Percentiles rank a stretch among this genome's conserved stretches.
These are phyloP conservation scores for Drosophila formosana DNA, from an alignment of 2,888 invertebrate species.

Conservation along the genomic window DNA sequence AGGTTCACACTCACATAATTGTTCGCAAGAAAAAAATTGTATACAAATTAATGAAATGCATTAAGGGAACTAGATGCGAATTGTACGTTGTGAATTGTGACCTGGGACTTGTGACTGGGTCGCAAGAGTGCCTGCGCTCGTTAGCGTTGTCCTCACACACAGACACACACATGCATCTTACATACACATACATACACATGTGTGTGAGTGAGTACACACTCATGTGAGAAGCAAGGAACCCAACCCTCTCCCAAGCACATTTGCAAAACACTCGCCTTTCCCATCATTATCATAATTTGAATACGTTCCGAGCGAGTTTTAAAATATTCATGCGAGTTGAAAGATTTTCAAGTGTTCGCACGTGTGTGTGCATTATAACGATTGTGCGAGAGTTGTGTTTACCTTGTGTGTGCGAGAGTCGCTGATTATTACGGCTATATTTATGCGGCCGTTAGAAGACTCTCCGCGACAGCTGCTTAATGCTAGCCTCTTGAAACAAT, in stretches of 20 bases:
- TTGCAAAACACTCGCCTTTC: conserved; percentile 65
- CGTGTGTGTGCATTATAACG: conserved; percentile 59
- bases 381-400: conserved; percentile 21
- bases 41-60: conserved; percentile 77
- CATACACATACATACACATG: background rate
- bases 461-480: conserved; percentile 24
- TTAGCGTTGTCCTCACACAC: conserved; percentile 46
- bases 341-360: conserved; percentile 70
- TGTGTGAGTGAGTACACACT: background rate
- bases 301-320: conserved; percentile 67
- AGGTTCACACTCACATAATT: conserved; percentile 10
- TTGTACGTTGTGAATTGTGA: conserved; percentile 47
- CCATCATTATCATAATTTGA: conserved; percentile 79
- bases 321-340: conserved; percentile 74
- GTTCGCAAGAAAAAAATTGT: conserved; percentile 47
- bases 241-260: conserved; percentile 40
- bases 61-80: conserved; percentile 57
- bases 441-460: conserved; percentile 39
- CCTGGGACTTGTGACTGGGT: conserved; percentile 51
- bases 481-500: conserved; percentile 19
- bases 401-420: conserved; percentile 18
- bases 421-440: conserved; percentile 36
- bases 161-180: background rate
- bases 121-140: conserved; percentile 65
- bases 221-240: background rate